Evolutionary conservation across 2,888 invertebrate genomes (phyloP).

Genomic region (Gasteruption jaculator): DNA sequence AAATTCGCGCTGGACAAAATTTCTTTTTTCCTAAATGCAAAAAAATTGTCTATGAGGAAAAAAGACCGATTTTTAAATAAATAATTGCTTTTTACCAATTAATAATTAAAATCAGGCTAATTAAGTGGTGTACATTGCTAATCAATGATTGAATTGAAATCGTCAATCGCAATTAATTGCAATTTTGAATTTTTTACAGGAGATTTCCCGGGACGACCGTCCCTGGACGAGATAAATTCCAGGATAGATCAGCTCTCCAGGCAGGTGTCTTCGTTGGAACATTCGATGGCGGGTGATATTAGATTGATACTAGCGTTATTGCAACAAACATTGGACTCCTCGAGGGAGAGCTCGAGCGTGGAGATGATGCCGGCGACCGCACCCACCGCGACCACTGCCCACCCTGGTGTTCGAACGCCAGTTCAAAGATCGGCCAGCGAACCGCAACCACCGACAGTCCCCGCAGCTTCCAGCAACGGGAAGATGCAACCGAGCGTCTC

Average conservation of each 20-base stretch:
- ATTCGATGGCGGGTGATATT: constrained; percentile 69
- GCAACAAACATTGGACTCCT: constrained; percentile 54
- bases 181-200: constrained; percentile 33
- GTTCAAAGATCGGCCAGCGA: constrained; percentile 62
- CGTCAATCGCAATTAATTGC: too few species aligned
- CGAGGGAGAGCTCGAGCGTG: constrained; percentile 43
- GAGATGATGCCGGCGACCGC: constrained; percentile 59
- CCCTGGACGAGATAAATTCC: constrained; percentile 59
- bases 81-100: too few species aligned
- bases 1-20: too few species aligned
- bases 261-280: constrained; percentile 68
- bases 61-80: too few species aligned
- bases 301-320: constrained; percentile 67
- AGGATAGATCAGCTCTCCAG: constrained; percentile 68
- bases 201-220: constrained; percentile 49
- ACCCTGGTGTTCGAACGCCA: constrained; percentile 36
- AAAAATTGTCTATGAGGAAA: too few species aligned
- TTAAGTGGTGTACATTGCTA: too few species aligned
- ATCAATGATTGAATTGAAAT: too few species aligned
- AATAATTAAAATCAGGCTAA: too few species aligned
- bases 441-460: constrained; percentile 58
- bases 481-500: constrained; percentile 47
- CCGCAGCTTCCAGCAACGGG: constrained; percentile 48
- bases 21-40: too few species aligned
- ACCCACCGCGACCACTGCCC: constrained; percentile 58